These are phyloP conservation scores for Sinohyriopsis cumingii DNA, from an alignment of 2,888 invertebrate genomes.

Conservation along the genomic window DNA sequence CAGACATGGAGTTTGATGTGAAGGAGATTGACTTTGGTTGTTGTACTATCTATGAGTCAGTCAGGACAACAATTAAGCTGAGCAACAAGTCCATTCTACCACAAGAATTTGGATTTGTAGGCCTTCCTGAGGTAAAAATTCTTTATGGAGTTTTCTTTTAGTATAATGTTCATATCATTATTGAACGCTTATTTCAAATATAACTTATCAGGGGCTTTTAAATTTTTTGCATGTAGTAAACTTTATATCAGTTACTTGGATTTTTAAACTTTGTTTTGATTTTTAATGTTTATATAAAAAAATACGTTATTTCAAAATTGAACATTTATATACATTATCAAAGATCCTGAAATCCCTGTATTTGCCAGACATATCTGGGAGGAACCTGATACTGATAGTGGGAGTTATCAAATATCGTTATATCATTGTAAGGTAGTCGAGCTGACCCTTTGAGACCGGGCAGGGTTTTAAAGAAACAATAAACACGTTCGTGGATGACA, in stretches of 20 bases:
- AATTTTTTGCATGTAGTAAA: too few species aligned
- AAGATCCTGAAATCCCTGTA: too few species aligned
- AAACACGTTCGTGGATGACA: too few species aligned
- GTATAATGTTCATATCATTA: neutral
- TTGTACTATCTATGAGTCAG: conserved; percentile 70
- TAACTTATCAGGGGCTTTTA: too few species aligned
- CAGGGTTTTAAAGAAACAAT: too few species aligned
- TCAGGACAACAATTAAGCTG: conserved; percentile 61
- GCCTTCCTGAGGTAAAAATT: conserved; percentile 66
- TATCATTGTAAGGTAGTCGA: too few species aligned
- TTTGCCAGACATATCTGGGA: too few species aligned
- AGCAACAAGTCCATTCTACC: conserved; percentile 70
- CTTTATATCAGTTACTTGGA: neutral
- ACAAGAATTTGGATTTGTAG: conserved; percentile 71
- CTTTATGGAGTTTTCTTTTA: neutral
- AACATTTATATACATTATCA: neutral
- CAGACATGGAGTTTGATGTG: conserved; percentile 68
- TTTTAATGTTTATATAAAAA: neutral
- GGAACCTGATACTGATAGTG: too few species aligned
- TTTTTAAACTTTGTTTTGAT: neutral
- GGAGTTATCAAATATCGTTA: too few species aligned
- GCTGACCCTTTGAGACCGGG: too few species aligned
- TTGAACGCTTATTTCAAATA: neutral
- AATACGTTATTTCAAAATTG: neutral
- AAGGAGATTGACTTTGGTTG: conserved; percentile 69